Evolutionary conservation across 2,113 vertebrate species (phyloP).

Genomic region (Nestor notabilis): DNA sequence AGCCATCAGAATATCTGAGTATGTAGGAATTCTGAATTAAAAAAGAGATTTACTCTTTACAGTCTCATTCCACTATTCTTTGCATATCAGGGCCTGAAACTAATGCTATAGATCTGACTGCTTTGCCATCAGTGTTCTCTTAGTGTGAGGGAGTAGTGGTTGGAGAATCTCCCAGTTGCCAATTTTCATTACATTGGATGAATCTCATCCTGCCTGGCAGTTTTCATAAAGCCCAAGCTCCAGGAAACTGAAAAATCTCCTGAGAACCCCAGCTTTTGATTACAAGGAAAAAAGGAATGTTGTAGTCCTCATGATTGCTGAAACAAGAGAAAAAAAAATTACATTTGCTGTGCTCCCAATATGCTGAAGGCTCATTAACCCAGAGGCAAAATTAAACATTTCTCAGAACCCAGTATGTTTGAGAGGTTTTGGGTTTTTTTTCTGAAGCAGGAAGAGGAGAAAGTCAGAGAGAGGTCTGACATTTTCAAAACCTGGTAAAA

Average conservation of each 20-base stretch:
- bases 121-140: background rate
- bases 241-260: background rate
- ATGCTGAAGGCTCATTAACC: background rate
- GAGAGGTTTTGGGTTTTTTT: background rate
- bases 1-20: background rate
- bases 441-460: background rate
- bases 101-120: background rate
- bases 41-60: background rate
- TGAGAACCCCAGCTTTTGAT: conserved; percentile 10
- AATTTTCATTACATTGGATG: background rate
- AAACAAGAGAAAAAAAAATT: background rate
- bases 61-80: background rate
- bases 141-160: background rate
- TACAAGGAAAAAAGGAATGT: background rate
- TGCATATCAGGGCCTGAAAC: background rate
- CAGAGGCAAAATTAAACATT: conserved; percentile 14
- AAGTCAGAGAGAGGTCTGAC: background rate
- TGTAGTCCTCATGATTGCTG: background rate
- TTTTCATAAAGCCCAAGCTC: conserved; percentile 16
- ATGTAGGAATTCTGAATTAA: background rate
- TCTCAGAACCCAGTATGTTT: background rate
- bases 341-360: background rate
- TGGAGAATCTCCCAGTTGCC: background rate
- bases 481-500: background rate
- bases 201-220: background rate